Conservation (phyloP, 2,888 invertebrate genomes). For the Noctua comes region DNA sequence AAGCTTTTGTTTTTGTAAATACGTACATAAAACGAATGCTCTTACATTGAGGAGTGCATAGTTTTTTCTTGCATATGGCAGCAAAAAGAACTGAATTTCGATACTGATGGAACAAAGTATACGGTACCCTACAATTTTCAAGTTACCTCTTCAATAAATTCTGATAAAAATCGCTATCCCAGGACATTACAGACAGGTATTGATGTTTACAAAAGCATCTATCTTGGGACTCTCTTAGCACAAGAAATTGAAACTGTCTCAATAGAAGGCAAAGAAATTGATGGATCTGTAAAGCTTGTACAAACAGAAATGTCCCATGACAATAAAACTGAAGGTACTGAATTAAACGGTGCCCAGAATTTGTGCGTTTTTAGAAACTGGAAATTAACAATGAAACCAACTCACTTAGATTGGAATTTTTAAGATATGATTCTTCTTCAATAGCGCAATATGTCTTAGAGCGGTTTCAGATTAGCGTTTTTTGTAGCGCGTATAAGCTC, state of each 20-base stretch:
- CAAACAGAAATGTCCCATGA: not conserved
- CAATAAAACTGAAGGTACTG: not conserved
- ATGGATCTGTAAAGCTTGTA: conserved; percentile 28
- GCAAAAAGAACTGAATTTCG: not conserved
- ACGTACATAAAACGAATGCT: no score
- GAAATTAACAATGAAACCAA: not conserved
- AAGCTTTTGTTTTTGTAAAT: no score
- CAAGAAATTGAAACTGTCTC: conserved; percentile 43
- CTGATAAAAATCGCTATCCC: conserved; percentile 9
- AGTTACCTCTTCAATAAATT: conserved; percentile 3
- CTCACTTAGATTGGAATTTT: not conserved
- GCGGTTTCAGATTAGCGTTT: not conserved
- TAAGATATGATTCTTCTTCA: not conserved
- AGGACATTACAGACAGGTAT: not conserved
- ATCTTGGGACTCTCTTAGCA: conserved; percentile 21
- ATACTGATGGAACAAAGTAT: not conserved
- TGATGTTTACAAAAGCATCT: conserved; percentile 30
- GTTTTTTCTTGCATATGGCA: no score
- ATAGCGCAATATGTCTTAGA: not conserved
- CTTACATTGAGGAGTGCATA: no score
- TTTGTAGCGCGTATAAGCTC: not conserved
- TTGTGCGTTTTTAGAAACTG: not conserved
- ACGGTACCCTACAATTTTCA: not conserved
- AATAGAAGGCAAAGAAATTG: conserved; percentile 15
- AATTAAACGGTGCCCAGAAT: not conserved